Evolutionary conservation across 2,888 invertebrate genomes (phyloP), one percentile per base, ranked within the genome.

Genomic region (Caenorhabditis sp.): DNA sequence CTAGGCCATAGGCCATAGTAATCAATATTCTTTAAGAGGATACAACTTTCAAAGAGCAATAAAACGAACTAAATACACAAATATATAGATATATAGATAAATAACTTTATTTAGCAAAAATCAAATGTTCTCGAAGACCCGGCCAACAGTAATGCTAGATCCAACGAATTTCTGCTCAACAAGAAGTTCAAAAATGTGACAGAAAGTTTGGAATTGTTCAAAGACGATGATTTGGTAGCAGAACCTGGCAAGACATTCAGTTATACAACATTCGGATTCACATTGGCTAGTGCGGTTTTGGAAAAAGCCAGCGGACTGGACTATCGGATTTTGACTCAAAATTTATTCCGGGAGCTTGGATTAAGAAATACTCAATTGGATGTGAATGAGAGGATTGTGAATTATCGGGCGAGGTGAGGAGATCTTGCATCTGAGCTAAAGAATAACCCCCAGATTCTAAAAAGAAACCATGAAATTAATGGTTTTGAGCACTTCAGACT

Each of bases 241-340:
- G 88, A 89, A 74, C 91, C 91, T 81, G 91, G 91, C 89, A 80
- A 79, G 12, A 78, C 73, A 23, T 86, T 82, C 64, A 61, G 61
- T 54, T 78, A 91, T 83, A 90, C 91, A 12, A 91, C 91, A 1
- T 90, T 90, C 84, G 91, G 90, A 0, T 91, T 88, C 88, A 91
- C 91, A 0, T 85, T 91, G 53, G 83, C 91, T 1, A 90, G 90
- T 79, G 91, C 91, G 10, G 90, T 91, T 1, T 81, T 91, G 8
- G 91, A 91, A 82, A 88, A 87, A 26, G 89, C 88, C 1, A 84
- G 82, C 17, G 81, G 85, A 52, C 65, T 76, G 36, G 70, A 80
- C 2, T 89, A 89, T 76, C 71, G 80, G 1, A 77, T 80, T 10
- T 71, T 88, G 23, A 63, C 89, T 27, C 62, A 72, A 20, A 64